phyloP scores from a whole-genome alignment of 2,888 invertebrate species.

The Camptogramma bilineatum region DNA sequence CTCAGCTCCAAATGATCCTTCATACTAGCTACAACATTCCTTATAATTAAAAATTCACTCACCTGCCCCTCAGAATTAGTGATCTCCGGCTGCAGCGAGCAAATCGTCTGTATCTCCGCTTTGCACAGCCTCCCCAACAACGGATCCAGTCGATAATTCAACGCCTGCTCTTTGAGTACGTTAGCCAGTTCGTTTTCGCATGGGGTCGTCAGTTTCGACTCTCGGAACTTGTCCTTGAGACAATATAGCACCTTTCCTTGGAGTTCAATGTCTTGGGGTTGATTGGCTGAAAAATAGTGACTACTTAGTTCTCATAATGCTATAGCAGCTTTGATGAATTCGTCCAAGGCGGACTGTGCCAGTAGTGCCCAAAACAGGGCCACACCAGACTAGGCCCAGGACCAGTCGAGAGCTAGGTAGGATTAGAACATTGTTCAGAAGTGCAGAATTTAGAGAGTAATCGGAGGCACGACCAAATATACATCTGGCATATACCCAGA shows the following conservation, averaged over 20 bases:
- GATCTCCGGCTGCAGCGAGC: conserved; percentile 78
- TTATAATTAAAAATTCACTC: too few species aligned
- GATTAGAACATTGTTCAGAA: too few species aligned
- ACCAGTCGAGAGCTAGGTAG: too few species aligned
- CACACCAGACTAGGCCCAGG: too few species aligned
- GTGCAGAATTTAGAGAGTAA: too few species aligned
- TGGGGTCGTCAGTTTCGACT: conserved; percentile 88
- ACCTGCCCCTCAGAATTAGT: conserved; percentile 81
- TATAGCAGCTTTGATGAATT: too few species aligned
- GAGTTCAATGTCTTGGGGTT: conserved; percentile 88
- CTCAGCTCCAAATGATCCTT: too few species aligned
- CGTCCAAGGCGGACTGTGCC: too few species aligned
- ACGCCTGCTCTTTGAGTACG: conserved; percentile 94
- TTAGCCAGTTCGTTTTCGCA: conserved; percentile 94
- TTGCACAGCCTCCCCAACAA: conserved; percentile 93
- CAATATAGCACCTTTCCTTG: conserved; percentile 94
- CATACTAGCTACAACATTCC: too few species aligned
- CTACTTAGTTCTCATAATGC: background rate
- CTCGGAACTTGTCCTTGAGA: conserved; percentile 91
- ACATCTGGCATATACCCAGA: too few species aligned
- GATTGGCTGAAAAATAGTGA: conserved; percentile 59
- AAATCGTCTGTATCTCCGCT: conserved; percentile 89
- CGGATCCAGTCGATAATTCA: conserved; percentile 96
- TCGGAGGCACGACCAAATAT: too few species aligned
- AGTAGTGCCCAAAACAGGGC: too few species aligned